Evolutionary conservation across 2,113 vertebrate genomes (phyloP).

Genomic region (Corythaixoides concolor): DNA sequence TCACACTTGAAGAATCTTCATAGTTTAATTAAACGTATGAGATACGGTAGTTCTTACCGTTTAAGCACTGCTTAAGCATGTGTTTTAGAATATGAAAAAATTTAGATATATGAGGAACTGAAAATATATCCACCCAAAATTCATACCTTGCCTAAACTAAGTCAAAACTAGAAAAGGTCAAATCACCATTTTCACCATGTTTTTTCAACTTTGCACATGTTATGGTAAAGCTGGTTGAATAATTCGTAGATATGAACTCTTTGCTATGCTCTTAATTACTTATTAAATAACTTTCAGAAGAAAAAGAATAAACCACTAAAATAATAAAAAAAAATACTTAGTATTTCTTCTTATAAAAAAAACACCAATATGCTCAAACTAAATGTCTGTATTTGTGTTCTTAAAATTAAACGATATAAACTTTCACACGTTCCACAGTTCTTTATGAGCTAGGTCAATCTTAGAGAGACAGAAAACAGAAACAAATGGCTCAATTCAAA

Average conservation of each 20-base stretch:
- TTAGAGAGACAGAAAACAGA: background rate
- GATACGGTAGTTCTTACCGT: background rate
- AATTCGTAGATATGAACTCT: background rate
- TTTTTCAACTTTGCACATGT: background rate
- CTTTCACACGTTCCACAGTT: background rate
- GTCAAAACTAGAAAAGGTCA: background rate
- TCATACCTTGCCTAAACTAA: background rate
- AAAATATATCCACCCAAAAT: background rate
- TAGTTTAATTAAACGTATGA: rapidly evolving
- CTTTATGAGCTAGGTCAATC: background rate
- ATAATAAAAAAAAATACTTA: rapidly evolving
- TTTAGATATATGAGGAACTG: background rate
- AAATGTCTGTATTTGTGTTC: background rate
- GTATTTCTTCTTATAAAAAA: background rate
- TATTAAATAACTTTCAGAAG: background rate
- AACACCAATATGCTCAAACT: background rate
- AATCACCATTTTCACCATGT: background rate
- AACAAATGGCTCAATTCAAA: background rate
- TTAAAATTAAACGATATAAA: background rate
- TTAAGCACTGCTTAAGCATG: background rate
- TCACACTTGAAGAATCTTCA: background rate
- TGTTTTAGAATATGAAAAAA: background rate
- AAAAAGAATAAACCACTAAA: background rate
- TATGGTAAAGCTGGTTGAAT: background rate
- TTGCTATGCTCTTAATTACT: background rate